These are phyloP conservation scores for Exaiptasia diaphana DNA, from an alignment of 64 coral and sea anemone genomes.

Conservation along the genomic window DNA sequence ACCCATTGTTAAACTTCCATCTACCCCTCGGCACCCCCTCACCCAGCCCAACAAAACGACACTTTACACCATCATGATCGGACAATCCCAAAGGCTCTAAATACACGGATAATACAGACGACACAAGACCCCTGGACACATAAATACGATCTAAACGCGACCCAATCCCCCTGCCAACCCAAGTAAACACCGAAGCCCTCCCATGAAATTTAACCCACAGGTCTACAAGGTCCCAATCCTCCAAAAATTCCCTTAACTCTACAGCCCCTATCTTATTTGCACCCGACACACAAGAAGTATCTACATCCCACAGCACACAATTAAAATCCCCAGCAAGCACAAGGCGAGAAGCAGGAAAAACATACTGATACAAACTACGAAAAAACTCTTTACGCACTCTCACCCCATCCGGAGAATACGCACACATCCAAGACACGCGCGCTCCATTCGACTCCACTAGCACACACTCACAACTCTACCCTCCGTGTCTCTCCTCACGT, in stretches of 20 bases:
- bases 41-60: neutral
- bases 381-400: neutral
- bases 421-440: neutral
- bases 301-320: neutral
- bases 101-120: neutral
- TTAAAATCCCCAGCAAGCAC: slow-evolving; percentile 30
- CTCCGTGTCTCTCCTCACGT: too few species aligned
- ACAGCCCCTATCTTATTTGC: neutral
- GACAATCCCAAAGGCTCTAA: neutral
- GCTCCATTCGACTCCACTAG: neutral
- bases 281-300: neutral
- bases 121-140: neutral
- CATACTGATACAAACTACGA: neutral
- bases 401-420: neutral
- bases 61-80: neutral
- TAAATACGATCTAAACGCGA: neutral
- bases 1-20: slow-evolving; percentile 22
- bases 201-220: neutral
- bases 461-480: neutral
- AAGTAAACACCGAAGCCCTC: neutral
- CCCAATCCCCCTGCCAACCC: neutral
- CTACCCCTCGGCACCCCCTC: neutral
- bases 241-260: neutral
- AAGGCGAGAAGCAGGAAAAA: neutral
- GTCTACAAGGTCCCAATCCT: neutral